Evolutionary conservation across 2,113 vertebrate genomes (phyloP).

Genomic region (Hippopotamus amphibius): DNA sequence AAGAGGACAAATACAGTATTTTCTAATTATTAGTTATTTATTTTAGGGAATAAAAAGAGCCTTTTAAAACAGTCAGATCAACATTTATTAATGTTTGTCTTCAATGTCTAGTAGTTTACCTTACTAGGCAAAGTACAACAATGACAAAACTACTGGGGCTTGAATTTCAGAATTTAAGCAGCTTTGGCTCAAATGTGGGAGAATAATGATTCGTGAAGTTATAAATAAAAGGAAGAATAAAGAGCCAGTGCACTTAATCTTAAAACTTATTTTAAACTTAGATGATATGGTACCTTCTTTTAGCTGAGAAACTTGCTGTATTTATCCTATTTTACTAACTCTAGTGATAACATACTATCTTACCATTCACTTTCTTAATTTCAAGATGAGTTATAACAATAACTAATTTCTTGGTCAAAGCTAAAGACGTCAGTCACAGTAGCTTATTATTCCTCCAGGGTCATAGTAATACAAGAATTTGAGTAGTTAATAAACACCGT

Average conservation of each 20-base stretch:
- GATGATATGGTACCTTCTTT: not conserved
- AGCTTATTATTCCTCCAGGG: not conserved
- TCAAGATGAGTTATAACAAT: conserved; percentile 41
- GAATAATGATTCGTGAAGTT: conserved; percentile 5
- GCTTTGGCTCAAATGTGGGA: not conserved
- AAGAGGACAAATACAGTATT: not conserved
- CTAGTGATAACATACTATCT: not conserved
- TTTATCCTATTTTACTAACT: conserved; percentile 37
- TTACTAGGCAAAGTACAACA: not conserved
- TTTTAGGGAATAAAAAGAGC: not conserved
- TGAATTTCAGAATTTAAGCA: conserved; percentile 28
- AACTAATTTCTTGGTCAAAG: conserved; percentile 10
- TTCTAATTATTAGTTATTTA: not conserved
- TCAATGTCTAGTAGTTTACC: not conserved
- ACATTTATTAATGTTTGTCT: conserved; percentile 29
- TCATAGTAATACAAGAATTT: not conserved
- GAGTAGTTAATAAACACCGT: conserved; percentile 2
- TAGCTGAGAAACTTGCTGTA: conserved; percentile 9
- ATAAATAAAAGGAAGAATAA: conserved; percentile 18
- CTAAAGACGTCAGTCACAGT: not conserved
- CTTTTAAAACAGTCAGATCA: not conserved
- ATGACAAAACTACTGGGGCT: not conserved
- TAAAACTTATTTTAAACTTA: conserved; percentile 27
- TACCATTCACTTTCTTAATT: not conserved
- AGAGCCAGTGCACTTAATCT: not conserved